Percentiles rank a stretch among this genome's conserved stretches.
Evolutionary conservation across 2,797 vertebrate species (phyloP).

Genomic region (Gadopsis marmoratus): DNA sequence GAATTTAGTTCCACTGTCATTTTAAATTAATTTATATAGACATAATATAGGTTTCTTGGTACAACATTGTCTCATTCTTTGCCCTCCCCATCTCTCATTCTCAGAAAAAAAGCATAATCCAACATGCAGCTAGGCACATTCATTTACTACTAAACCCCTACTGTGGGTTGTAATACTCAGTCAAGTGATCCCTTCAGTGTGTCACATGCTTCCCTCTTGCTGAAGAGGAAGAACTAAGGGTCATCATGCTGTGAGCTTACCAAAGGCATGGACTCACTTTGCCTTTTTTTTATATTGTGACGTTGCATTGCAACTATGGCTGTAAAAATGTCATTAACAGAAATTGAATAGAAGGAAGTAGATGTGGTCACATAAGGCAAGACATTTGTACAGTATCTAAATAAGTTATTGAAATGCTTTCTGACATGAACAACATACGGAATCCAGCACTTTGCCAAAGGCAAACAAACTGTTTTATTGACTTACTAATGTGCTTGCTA

Average conservation of each 20-base stretch:
- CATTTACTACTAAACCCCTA: conserved; percentile 33
- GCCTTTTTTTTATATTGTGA: conserved; percentile 7
- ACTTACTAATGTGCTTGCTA: not conserved
- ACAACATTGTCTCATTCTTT: conserved; percentile 18
- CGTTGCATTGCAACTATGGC: not conserved
- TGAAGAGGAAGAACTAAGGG: conserved; percentile 50
- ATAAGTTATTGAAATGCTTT: not conserved
- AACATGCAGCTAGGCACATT: conserved; percentile 22
- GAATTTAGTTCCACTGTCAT: conserved; percentile 49
- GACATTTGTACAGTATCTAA: not conserved
- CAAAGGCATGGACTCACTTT: conserved; percentile 19
- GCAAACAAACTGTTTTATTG: not conserved
- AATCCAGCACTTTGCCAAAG: not conserved
- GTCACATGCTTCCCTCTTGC: conserved; percentile 78
- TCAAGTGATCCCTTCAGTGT: conserved; percentile 76
- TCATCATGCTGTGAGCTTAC: conserved; percentile 31
- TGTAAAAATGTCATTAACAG: not conserved
- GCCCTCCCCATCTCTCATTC: not conserved
- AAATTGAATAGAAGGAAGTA: not conserved
- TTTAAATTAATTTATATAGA: conserved; percentile 48
- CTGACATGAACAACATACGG: not conserved
- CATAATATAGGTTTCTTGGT: conserved; percentile 24
- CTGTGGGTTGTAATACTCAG: conserved; percentile 49
- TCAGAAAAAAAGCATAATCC: conserved; percentile 40
- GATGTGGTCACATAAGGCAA: not conserved